Evolutionary conservation across 2,888 invertebrate genomes (phyloP).

Genomic region (Corythucha ciliata): DNA sequence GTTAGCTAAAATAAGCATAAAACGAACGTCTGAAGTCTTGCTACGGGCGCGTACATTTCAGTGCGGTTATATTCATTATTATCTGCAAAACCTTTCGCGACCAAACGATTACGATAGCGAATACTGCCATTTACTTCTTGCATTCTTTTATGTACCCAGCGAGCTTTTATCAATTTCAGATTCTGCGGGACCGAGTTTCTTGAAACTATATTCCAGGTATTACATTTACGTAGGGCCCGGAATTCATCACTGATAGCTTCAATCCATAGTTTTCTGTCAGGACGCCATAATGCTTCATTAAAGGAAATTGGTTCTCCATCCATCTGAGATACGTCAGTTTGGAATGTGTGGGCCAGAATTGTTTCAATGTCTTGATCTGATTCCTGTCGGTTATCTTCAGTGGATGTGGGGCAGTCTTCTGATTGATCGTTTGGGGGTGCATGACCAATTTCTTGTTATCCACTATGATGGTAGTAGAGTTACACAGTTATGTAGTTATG

Average conservation of each 20-base stretch:
- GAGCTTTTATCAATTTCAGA: not conserved
- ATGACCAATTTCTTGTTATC: no score
- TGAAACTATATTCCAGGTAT: conserved; percentile 3
- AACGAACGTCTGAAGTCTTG: conserved; percentile 5
- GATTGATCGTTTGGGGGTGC: no score
- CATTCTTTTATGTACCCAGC: conserved; percentile 1
- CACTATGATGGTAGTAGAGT: no score
- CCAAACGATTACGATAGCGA: conserved; percentile 5
- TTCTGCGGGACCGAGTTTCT: not conserved
- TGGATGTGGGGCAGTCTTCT: no score
- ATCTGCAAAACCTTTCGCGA: conserved; percentile 3
- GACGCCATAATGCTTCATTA: not conserved
- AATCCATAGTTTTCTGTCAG: not conserved
- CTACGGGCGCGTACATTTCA: conserved; percentile 7
- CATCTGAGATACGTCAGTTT: no score
- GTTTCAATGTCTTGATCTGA: no score
- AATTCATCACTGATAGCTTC: not conserved
- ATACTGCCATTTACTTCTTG: not conserved
- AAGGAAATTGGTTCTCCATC: no score
- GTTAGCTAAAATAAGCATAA: conserved; percentile 1
- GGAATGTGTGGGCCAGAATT: no score
- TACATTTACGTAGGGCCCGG: conserved; percentile 3
- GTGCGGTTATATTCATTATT: not conserved
- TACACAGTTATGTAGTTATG: no score
- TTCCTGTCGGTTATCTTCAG: no score